phyloP scores from a whole-genome alignment of 2,797 vertebrate genomes.

The Decapterus maruadsi region DNA sequence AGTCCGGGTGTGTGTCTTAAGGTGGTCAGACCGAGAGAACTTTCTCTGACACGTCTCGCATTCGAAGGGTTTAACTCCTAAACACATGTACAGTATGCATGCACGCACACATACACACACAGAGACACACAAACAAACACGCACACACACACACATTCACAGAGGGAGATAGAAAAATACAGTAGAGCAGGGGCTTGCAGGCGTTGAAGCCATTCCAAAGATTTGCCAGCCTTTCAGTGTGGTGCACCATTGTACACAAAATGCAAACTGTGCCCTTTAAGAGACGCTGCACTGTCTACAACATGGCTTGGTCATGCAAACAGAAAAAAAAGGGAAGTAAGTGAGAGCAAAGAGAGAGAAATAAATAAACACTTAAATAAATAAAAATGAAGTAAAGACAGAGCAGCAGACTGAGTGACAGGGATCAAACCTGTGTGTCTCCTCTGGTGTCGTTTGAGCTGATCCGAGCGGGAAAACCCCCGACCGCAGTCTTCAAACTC shows the following conservation, averaged over 20 bases:
- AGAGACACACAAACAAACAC: constrained; percentile 38
- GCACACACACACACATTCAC: constrained; percentile 72
- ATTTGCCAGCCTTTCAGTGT: constrained; percentile 56
- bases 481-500: constrained; percentile 98
- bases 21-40: constrained; percentile 98
- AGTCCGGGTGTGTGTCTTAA: constrained; percentile 99
- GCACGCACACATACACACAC: constrained; percentile 68
- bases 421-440: constrained; percentile 94
- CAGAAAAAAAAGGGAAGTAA: background rate
- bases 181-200: constrained; percentile 81
- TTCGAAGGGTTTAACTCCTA: constrained; percentile 99
- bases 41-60: constrained; percentile 99
- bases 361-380: background rate
- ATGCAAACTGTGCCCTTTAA: constrained; percentile 38
- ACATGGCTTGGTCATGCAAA: constrained; percentile 64
- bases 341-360: constrained; percentile 14
- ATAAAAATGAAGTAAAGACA: constrained; percentile 12
- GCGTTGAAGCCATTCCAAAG: constrained; percentile 72
- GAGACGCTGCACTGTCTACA: constrained; percentile 7
- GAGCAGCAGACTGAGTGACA: constrained; percentile 18
- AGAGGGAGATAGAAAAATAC: constrained; percentile 80
- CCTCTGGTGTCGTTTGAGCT: constrained; percentile 98
- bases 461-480: constrained; percentile 97
- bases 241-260: constrained; percentile 18
- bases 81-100: constrained; percentile 77